phyloP scores from a whole-genome alignment of 2,113 vertebrate genomes.

The Corythornis madagascariensis region DNA sequence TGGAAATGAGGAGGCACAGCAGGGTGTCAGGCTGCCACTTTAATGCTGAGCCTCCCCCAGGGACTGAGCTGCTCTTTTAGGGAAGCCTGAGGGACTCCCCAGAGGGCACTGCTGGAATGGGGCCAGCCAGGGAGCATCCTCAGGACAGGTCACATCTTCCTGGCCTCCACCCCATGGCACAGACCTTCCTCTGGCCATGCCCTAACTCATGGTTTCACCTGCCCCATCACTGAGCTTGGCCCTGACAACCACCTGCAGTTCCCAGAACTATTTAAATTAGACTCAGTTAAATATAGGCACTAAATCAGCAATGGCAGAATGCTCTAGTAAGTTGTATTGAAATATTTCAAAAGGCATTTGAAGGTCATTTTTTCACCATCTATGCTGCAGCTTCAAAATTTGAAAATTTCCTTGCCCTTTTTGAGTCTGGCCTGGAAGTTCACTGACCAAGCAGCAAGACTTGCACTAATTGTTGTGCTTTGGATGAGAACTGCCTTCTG shows the following conservation, averaged over 20 bases:
- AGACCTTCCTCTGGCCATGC: fast-evolving
- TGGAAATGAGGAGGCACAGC: neutral
- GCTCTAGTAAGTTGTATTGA: neutral
- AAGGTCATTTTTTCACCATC: neutral
- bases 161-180: fast-evolving
- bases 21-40: neutral
- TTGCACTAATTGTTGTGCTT: neutral
- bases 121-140: neutral
- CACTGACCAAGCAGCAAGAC: neutral
- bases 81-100: neutral
- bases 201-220: fast-evolving
- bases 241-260: neutral
- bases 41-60: neutral
- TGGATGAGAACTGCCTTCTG: neutral
- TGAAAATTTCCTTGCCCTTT: neutral
- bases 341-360: neutral
- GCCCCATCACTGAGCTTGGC: neutral
- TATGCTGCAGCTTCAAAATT: neutral
- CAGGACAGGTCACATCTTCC: neutral
- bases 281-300: neutral
- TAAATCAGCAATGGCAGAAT: neutral
- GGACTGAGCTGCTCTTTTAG: neutral
- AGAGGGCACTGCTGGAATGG: neutral
- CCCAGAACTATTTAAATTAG: neutral
- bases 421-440: neutral